Conservation (phyloP, 1,140 invertebrate species). For the Drosophila pallidifrons region DNA sequence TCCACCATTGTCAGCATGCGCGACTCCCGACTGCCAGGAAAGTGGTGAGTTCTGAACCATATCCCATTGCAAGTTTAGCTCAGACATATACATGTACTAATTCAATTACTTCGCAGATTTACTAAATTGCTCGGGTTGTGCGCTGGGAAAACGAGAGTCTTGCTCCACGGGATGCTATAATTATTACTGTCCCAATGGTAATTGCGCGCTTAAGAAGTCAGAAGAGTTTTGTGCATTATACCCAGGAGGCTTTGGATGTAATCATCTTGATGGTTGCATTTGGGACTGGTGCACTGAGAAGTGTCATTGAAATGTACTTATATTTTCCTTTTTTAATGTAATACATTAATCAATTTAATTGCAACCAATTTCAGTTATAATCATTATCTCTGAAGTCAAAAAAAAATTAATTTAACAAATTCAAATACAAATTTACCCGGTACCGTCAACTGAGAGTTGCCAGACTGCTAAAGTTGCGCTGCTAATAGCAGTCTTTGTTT, state of each 20-base stretch:
- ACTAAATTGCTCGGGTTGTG: slow-evolving; percentile 74
- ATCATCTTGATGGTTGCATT: slow-evolving; percentile 57
- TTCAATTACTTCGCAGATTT: slow-evolving; percentile 29
- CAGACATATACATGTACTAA: background rate
- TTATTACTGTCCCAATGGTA: slow-evolving; percentile 60
- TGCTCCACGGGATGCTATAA: slow-evolving; percentile 64
- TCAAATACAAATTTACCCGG: too few species aligned
- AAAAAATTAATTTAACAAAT: too few species aligned
- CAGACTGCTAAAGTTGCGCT: background rate
- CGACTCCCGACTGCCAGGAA: slow-evolving; percentile 51
- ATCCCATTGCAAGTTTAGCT: background rate
- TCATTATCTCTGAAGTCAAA: too few species aligned
- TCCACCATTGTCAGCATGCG: slow-evolving; percentile 58
- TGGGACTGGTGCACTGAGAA: slow-evolving; percentile 65
- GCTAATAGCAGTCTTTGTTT: background rate
- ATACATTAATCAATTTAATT: background rate
- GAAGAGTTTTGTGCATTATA: slow-evolving; percentile 64
- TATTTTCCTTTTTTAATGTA: background rate
- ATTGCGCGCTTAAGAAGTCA: slow-evolving; percentile 53
- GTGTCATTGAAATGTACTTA: background rate
- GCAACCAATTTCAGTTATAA: too few species aligned
- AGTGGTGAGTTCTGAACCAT: slow-evolving; percentile 46
- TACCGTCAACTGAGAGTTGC: background rate
- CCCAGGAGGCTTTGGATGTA: slow-evolving; percentile 65
- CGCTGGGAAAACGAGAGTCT: slow-evolving; percentile 40